Evolutionary conservation across 1,140 invertebrate genomes (phyloP).

Genomic region (Drosophila repleta): DNA sequence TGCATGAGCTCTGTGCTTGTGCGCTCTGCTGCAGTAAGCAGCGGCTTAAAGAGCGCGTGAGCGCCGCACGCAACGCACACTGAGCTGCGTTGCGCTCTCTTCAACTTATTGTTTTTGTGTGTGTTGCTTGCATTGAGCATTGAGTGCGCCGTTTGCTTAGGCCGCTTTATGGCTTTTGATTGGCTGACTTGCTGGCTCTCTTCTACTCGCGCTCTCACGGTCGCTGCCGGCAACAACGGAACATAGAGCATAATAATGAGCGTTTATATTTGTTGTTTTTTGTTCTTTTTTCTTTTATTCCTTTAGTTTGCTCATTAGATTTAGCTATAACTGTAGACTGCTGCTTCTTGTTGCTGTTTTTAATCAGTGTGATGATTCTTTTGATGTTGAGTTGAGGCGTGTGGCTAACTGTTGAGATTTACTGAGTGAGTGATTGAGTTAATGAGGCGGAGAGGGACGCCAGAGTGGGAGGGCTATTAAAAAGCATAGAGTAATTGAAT

Average conservation of each 20-base stretch:
- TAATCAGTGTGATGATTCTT: neutral
- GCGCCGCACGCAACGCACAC: neutral
- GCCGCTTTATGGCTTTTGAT: neutral
- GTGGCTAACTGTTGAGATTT: neutral
- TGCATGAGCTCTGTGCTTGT: slow-evolving; percentile 6
- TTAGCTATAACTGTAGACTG: no score
- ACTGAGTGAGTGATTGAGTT: neutral
- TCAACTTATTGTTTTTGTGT: no score
- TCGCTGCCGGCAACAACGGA: slow-evolving; percentile 3
- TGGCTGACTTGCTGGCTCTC: slow-evolving; percentile 3
- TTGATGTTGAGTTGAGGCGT: neutral
- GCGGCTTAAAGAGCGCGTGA: slow-evolving; percentile 7
- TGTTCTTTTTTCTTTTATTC: neutral
- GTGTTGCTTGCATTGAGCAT: neutral
- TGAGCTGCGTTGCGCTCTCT: neutral
- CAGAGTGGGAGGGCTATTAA: no score
- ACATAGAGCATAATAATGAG: neutral
- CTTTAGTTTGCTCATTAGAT: neutral
- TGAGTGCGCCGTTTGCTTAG: neutral
- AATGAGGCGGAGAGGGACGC: neutral
- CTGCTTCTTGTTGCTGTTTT: neutral
- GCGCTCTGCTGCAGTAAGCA: neutral
- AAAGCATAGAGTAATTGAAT: no score
- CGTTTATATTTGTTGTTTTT: neutral
- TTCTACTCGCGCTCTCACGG: neutral